Evolutionary conservation across 2,797 vertebrate species (phyloP), one percentile per base, ranked within the genome.

Genomic region (Peromyscus nudipes): DNA sequence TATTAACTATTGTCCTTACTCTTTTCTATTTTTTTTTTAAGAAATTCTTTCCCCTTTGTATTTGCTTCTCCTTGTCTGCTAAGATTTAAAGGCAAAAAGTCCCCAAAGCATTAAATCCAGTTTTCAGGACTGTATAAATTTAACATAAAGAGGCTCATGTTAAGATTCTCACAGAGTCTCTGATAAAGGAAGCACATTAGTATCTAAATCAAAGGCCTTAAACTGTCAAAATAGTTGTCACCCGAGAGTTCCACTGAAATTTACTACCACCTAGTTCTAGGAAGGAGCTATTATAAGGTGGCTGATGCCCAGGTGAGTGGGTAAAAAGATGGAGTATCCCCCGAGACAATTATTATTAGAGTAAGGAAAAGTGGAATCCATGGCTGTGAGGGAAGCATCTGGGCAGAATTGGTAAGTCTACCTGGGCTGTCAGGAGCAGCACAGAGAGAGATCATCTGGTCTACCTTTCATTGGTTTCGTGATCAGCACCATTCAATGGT

Each of bases 211-310:
- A 90, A 67, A 62, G 46, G n/a, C 49, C n/a, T 73, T 87, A 84
- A 65, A 6, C 27, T 92, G 92, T 89, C 83, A 92, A 88, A 95
- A 94, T 77, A 90, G n/a, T 73, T 94, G 40, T 31, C 23, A 92
- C 16, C 31, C 9, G 43, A 27, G 52, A 89, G 77, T 82, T 97
- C n/a, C 43, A 75, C n/a, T 94, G 55, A 96, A 83, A 95, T 76
- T 49, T 62, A 92, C 31, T 43, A 1, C 17, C 91, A 88, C 49
- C 37, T 95, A 69, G 37, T 65, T 89, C 23, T 46, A 64, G 27
- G 23, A 31, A 73, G n/a, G 11, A 71, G 1, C 57, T 64, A 49
- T 82, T 95, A 46, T 67, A 95, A 82, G 27, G 64, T 77, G 12
- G 49, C 1, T 9, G 43, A 11, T 83, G 62, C 17, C 29, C 25